These are phyloP conservation scores for Ptychoptera albimana DNA, from an alignment of 2,888 invertebrate genomes.

Conservation along the genomic window DNA sequence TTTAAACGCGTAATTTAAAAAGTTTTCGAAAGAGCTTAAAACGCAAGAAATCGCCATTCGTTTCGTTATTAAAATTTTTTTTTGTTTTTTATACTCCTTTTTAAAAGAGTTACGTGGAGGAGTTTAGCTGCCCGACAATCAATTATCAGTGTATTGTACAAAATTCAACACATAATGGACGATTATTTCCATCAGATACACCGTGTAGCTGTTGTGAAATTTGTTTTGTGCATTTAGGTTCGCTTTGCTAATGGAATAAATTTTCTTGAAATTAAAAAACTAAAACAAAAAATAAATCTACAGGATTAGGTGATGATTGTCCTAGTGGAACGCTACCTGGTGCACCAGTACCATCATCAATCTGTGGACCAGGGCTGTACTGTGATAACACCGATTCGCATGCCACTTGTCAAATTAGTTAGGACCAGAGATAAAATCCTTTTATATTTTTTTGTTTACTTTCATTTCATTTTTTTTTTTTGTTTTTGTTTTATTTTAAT, in stretches of 20 bases:
- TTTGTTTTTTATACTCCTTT: too few species aligned
- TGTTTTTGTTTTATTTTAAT: background rate
- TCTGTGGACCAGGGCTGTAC: constrained; percentile 37
- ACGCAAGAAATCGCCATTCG: too few species aligned
- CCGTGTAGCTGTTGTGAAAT: constrained; percentile 47
- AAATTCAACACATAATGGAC: constrained; percentile 39
- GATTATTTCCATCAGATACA: constrained; percentile 37
- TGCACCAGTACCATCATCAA: constrained; percentile 33
- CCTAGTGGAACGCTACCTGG: constrained; percentile 39
- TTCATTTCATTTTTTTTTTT: background rate
- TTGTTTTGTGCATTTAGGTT: constrained; percentile 40
- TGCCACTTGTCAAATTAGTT: constrained; percentile 34
- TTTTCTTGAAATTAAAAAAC: background rate
- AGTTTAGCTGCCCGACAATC: too few species aligned
- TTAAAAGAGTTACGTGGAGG: too few species aligned
- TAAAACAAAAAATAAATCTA: constrained; percentile 12
- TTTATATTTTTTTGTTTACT: background rate
- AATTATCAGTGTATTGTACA: constrained; percentile 30
- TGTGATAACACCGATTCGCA: constrained; percentile 13
- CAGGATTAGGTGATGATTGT: constrained; percentile 34
- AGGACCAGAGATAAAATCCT: constrained; percentile 19
- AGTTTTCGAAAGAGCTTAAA: too few species aligned
- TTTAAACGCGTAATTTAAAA: too few species aligned
- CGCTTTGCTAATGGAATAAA: too few species aligned
- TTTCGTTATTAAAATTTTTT: too few species aligned